Evolutionary conservation across 1,140 invertebrate genomes (phyloP), one percentile per base, ranked within the genome.

Genomic region (Papilio polytes): DNA sequence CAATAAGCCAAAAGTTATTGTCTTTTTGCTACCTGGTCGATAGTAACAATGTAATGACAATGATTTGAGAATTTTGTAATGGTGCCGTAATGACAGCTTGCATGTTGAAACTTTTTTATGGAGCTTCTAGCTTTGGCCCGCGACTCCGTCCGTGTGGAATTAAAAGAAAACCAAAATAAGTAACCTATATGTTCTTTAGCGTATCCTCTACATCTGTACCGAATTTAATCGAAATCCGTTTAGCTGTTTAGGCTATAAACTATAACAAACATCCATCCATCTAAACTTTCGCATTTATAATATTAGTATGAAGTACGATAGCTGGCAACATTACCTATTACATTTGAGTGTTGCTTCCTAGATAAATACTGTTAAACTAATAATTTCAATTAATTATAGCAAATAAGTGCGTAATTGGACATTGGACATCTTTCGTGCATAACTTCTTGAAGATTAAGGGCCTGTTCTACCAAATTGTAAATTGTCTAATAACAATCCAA

Each of bases 31-130:
- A 78, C 77, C 77, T 78, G 56, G 31, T n/a, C 20, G 31, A 66
- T 78, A 78, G 77, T 78, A 66, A 78, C 77, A 78, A 46, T 78
- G 56, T 78, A 78, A 78, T 78, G 77, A 78, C 77, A 78, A 78
- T 78, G 77, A 78, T 78, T 78, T 44, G 77, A n/a, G 77, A 78
- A 78, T 46, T 66, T 78, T 46, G 77, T 78, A 66, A 78, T 78
- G 59, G 77, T 46, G 77, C 59, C 59, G 36, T 78, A 78, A 78
- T 78, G 77, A 78, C 59, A 66, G 77, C 31, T 66, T 10, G 77
- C 59, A 22, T 78, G 59, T 78, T 78, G 48, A 78, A 41, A 41
- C 36, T 78, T 78, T 78, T 13, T 48, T 13, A 48, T 48, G 46
- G 12, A 48, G 12, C 46, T 48, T n/a, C n/a, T n/a, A n/a, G n/a